A percentile compares a stretch with the other conserved stretches of the same genome.
These are phyloP conservation scores for Drosophila yakuba DNA, from an alignment of 1,140 invertebrate species.

Conservation along the genomic window DNA sequence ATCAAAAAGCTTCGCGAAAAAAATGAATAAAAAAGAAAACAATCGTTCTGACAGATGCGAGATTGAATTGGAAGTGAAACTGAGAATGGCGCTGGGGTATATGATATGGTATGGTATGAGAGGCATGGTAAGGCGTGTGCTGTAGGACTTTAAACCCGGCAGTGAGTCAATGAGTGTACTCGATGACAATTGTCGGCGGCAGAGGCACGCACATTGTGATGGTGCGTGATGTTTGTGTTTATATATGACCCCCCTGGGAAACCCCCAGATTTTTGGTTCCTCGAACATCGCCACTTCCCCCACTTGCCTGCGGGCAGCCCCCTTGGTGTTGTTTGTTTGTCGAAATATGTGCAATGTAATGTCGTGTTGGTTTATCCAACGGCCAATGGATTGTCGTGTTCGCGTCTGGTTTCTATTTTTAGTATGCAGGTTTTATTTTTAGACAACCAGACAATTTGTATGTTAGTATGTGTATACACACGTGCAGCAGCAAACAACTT, in stretches of 20 bases:
- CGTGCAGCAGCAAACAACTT: conserved; percentile 53
- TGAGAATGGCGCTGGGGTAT: not conserved
- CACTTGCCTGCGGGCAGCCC: conserved; percentile 4
- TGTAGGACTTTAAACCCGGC: conserved; percentile 4
- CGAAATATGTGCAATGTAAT: conserved; percentile 58
- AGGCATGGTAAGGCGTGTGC: not conserved
- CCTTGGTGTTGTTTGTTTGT: conserved; percentile 59
- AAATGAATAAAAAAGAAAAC: not conserved
- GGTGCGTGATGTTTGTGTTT: conserved; percentile 1
- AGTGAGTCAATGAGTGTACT: conserved; percentile 11
- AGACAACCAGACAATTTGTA: conserved; percentile 44
- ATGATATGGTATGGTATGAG: not conserved
- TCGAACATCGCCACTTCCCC: not conserved
- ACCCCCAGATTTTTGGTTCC: not conserved
- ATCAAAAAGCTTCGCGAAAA: not conserved
- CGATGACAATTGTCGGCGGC: conserved; percentile 23
- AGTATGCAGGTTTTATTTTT: conserved; percentile 67
- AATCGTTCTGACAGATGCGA: conserved; percentile 9
- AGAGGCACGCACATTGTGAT: conserved; percentile 26
- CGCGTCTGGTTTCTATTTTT: conserved; percentile 62
- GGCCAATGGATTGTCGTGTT: conserved; percentile 64
- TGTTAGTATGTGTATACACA: conserved; percentile 11
- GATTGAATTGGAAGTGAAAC: conserved; percentile 17
- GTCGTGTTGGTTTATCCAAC: conserved; percentile 70
- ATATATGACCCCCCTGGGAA: conserved; percentile 3